phyloP scores from a whole-genome alignment of 2,888 invertebrate species.

The Melipona beecheii region DNA sequence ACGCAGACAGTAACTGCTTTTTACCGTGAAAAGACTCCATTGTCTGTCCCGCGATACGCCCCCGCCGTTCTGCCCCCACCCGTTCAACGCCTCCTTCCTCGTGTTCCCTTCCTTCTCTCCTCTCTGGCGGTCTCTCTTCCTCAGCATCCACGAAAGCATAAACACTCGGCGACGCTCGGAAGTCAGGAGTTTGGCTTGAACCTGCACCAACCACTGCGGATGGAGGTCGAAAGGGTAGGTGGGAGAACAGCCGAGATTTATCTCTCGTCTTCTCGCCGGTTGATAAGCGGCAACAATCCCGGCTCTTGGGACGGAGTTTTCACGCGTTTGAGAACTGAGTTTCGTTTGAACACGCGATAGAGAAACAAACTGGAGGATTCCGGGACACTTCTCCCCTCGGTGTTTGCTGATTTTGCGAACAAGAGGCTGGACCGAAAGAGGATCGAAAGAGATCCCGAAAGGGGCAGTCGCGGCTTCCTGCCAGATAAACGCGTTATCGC shows the following conservation, averaged over 20 bases:
- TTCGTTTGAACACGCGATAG: neutral
- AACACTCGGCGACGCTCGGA: constrained; percentile 71
- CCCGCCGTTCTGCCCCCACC: constrained; percentile 13
- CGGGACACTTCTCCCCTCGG: too few species aligned
- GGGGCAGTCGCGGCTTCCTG: neutral
- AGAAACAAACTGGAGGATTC: neutral
- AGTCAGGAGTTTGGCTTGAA: constrained; percentile 72
- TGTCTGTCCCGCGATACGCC: constrained; percentile 62
- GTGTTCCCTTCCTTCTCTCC: constrained; percentile 13
- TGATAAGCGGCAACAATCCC: constrained; percentile 53
- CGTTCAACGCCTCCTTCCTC: neutral
- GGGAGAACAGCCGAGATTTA: constrained; percentile 57
- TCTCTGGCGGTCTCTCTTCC: constrained; percentile 19
- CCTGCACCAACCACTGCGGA: neutral
- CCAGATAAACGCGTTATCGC: constrained; percentile 13
- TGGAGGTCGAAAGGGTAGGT: constrained; percentile 33
- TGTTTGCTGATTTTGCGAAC: neutral
- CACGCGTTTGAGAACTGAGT: too few species aligned
- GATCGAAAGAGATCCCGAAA: neutral
- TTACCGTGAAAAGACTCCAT: constrained; percentile 74
- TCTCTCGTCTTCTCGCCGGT: constrained; percentile 55
- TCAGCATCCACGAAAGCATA: constrained; percentile 56
- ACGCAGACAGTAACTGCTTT: constrained; percentile 72
- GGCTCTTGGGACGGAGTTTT: too few species aligned
- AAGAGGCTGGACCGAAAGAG: neutral